Conservation (phyloP, 2,888 invertebrate genomes). For the Drosophila leonis region DNA sequence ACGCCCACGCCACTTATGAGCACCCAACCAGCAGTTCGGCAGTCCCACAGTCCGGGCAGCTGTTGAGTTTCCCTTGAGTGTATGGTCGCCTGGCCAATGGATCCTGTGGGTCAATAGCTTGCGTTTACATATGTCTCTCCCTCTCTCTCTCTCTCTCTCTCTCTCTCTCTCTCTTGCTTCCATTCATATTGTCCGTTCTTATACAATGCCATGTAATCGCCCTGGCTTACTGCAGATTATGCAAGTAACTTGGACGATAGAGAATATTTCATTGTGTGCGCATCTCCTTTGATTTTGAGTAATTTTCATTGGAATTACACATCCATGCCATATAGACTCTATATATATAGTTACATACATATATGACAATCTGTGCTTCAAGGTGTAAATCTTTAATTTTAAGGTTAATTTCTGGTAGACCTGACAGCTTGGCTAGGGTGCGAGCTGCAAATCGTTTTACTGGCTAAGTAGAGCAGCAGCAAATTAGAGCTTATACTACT, state of each 20-base stretch:
- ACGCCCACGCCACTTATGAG: constrained; percentile 45
- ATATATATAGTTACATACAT: neutral
- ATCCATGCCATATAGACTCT: constrained; percentile 3
- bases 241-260: constrained; percentile 73
- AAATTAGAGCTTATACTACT: constrained; percentile 1
- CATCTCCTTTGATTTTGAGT: constrained; percentile 51
- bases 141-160: too few relatives aligned
- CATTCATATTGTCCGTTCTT: constrained; percentile 49
- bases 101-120: constrained; percentile 39
- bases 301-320: constrained; percentile 53
- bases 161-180: neutral
- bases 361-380: constrained; percentile 5
- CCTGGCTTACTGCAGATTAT: constrained; percentile 83
- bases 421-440: constrained; percentile 28
- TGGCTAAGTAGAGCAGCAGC: constrained; percentile 72
- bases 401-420: constrained; percentile 66
- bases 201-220: constrained; percentile 78
- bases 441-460: constrained; percentile 73
- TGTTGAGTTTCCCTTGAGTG: constrained; percentile 76
- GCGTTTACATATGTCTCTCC: too few relatives aligned
- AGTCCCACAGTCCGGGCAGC: constrained; percentile 51
- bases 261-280: constrained; percentile 42
- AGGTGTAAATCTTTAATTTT: constrained; percentile 82
- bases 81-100: constrained; percentile 22
- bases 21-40: neutral